These are phyloP conservation scores for Episyrphus balteatus DNA, from an alignment of 1,140 invertebrate species.

Conservation along the genomic window DNA sequence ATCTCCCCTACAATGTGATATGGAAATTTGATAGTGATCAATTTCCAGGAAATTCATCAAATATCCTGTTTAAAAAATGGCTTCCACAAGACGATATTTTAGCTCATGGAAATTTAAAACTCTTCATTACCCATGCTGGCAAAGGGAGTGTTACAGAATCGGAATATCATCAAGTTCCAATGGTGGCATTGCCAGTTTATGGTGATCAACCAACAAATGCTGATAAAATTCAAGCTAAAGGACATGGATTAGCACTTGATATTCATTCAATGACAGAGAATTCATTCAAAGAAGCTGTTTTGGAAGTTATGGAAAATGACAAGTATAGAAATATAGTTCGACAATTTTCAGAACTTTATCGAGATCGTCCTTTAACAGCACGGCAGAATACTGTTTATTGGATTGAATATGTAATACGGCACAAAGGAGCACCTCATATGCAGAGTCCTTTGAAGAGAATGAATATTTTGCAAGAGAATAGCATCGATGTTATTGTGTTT, in stretches of 20 bases:
- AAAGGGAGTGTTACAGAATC: slow-evolving; percentile 40
- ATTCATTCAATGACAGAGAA: too few relatives aligned
- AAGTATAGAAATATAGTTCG: too few relatives aligned
- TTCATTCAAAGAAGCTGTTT: too few relatives aligned
- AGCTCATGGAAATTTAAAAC: slow-evolving; percentile 53
- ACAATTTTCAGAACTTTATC: slow-evolving; percentile 18
- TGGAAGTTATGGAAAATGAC: too few relatives aligned
- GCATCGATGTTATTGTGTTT: too few relatives aligned
- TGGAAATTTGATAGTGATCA: too few relatives aligned
- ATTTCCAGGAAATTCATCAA: too few relatives aligned
- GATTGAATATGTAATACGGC: slow-evolving; percentile 37
- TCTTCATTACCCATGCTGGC: slow-evolving; percentile 63
- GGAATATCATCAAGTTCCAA: slow-evolving; percentile 39
- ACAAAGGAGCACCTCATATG: too few relatives aligned
- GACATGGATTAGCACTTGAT: slow-evolving; percentile 20
- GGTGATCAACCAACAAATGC: slow-evolving; percentile 27
- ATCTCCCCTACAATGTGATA: too few relatives aligned
- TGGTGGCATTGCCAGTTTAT: slow-evolving; percentile 39
- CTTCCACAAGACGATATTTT: slow-evolving; percentile 57
- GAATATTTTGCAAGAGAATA: too few relatives aligned
- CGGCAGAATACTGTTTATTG: slow-evolving; percentile 34
- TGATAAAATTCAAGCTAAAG: slow-evolving; percentile 9
- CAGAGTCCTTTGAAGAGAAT: too few relatives aligned
- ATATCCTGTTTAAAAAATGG: too few relatives aligned
- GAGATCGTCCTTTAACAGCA: slow-evolving; percentile 21